A percentile compares a stretch with the other conserved stretches of the same genome.
Evolutionary conservation across 2,888 invertebrate species (phyloP).

Genomic region (Chydorus sphaericus): DNA sequence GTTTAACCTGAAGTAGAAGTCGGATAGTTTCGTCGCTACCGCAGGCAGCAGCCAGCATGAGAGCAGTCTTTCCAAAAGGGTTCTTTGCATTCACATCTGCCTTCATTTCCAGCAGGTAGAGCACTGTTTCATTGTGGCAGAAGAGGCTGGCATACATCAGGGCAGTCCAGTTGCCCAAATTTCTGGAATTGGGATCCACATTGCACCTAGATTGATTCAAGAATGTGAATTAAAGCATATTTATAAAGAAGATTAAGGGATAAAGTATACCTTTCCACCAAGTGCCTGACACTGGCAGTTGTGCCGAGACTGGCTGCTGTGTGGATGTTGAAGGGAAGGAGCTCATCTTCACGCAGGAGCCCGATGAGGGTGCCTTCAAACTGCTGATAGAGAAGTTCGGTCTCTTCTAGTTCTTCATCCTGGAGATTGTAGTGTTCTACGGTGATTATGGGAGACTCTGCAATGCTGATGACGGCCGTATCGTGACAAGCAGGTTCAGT

Average conservation of each 20-base stretch:
- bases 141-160: constrained; percentile 13
- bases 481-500: too few relatives aligned
- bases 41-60: constrained; percentile 11
- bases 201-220: not conserved
- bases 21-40: constrained; percentile 5
- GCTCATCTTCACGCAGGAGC: constrained; percentile 1
- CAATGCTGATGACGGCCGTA: too few relatives aligned
- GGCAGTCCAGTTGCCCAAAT: constrained; percentile 8
- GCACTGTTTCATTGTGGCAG: constrained; percentile 3
- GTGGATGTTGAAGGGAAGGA: constrained; percentile 6
- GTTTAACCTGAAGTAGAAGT: constrained; percentile 6
- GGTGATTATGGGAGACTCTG: too few relatives aligned
- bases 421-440: too few relatives aligned
- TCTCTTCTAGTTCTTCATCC: not conserved
- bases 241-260: too few relatives aligned
- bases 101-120: constrained; percentile 5
- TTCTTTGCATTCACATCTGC: constrained; percentile 7
- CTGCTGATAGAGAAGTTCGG: not conserved
- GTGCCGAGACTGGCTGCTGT: constrained; percentile 14
- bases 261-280: not conserved
- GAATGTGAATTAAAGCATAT: not conserved
- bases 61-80: not conserved
- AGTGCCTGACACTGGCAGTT: not conserved
- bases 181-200: constrained; percentile 1
- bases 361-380: not conserved